Conservation (phyloP, 2,113 vertebrate species). For the Hydrolagus affinis region DNA sequence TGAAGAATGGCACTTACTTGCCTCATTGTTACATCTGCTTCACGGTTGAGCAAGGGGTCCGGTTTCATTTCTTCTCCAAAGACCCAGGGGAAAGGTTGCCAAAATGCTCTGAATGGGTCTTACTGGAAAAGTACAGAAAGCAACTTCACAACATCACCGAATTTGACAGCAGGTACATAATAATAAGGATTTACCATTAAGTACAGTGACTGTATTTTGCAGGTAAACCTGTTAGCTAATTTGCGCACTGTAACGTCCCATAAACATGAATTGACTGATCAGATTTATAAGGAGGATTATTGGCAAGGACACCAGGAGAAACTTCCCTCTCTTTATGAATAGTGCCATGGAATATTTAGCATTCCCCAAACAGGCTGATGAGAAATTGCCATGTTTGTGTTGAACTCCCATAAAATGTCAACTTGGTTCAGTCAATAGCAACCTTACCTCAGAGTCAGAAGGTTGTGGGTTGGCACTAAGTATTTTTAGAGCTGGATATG, state of each 20-base stretch:
- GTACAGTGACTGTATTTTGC: no score
- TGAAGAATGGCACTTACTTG: constrained; percentile 75
- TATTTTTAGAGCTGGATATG: no score
- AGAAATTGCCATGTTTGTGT: no score
- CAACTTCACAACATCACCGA: constrained; percentile 47
- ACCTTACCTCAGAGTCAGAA: not conserved
- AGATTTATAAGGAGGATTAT: no score
- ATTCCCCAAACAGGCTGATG: no score
- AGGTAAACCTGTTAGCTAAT: no score
- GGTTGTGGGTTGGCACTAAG: not conserved
- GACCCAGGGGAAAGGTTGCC: constrained; percentile 40
- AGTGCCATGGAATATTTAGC: no score
- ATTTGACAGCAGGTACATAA: constrained; percentile 67
- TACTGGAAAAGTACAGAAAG: constrained; percentile 60
- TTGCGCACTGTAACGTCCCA: no score
- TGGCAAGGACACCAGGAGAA: no score
- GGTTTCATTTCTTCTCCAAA: constrained; percentile 63
- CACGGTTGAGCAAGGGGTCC: constrained; percentile 42
- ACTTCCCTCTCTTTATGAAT: no score
- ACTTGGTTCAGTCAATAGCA: not conserved
- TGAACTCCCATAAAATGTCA: not conserved
- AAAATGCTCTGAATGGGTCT: constrained; percentile 60
- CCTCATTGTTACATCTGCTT: constrained; percentile 74
- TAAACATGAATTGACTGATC: no score
- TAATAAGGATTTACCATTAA: no score